Evolutionary conservation across 2,888 invertebrate species (phyloP).

Genomic region (Drosophila basisetae): DNA sequence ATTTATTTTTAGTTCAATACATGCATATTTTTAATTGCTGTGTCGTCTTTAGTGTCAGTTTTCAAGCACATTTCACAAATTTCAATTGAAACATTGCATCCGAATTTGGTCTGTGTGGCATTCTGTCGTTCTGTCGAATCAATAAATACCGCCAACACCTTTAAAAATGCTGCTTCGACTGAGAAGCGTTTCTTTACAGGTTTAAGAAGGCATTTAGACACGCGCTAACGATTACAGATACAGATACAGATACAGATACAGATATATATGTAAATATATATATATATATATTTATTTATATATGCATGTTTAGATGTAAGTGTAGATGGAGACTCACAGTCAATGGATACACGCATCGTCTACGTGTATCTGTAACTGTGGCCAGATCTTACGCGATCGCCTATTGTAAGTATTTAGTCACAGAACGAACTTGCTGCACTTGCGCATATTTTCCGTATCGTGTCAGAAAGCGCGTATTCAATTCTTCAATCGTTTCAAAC

Average conservation of each 20-base stretch:
- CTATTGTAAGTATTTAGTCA: slow-evolving; percentile 5
- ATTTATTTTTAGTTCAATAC: slow-evolving; percentile 8
- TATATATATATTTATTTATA: neutral
- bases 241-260: neutral
- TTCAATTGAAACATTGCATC: slow-evolving; percentile 69
- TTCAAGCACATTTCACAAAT: slow-evolving; percentile 28
- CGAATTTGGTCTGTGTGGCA: slow-evolving; percentile 57
- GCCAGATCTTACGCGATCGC: slow-evolving; percentile 7
- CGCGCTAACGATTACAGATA: slow-evolving; percentile 58
- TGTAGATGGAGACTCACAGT: slow-evolving; percentile 10
- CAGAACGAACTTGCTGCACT: slow-evolving; percentile 13
- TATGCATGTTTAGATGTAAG: neutral
- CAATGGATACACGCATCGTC: slow-evolving; percentile 41
- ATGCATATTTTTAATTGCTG: slow-evolving; percentile 20
- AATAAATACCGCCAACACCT: slow-evolving; percentile 44
- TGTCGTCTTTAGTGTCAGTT: slow-evolving; percentile 44
- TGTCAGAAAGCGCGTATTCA: slow-evolving; percentile 31
- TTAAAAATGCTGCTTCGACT: slow-evolving; percentile 27
- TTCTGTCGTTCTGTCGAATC: slow-evolving; percentile 13
- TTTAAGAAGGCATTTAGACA: slow-evolving; percentile 52
- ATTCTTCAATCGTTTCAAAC: slow-evolving; percentile 1
- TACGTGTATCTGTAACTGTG: slow-evolving; percentile 36
- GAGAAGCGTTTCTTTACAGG: slow-evolving; percentile 11
- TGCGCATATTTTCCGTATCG: slow-evolving; percentile 6
- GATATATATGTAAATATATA: neutral